These are phyloP conservation scores for Periophthalmus magnuspinnatus DNA, from an alignment of 2,797 vertebrate genomes.

Conservation along the genomic window DNA sequence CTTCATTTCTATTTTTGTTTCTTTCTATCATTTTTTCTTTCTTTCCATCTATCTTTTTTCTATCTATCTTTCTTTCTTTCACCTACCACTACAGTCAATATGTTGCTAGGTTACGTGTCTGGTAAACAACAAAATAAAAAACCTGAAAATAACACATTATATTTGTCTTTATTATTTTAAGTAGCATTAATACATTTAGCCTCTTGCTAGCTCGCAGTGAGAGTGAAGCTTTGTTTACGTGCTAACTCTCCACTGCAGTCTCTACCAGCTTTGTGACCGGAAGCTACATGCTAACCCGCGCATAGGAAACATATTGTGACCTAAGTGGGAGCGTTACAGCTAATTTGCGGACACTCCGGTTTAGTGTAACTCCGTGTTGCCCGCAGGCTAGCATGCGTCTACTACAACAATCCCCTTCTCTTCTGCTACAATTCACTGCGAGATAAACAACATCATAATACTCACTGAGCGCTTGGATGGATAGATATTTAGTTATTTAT, in stretches of 20 bases:
- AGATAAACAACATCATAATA: not conserved
- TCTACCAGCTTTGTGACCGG: not conserved
- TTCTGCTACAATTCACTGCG: not conserved
- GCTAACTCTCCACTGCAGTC: not conserved
- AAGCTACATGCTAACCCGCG: not conserved
- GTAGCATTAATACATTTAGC: not conserved
- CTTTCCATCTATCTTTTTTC: too few species aligned
- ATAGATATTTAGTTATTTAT: not conserved
- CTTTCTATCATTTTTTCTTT: too few species aligned
- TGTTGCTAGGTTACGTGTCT: too few species aligned
- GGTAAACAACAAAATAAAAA: too few species aligned
- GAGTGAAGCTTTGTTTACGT: conserved; percentile 6
- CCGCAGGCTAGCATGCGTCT: conserved; percentile 1
- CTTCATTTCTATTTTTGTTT: too few species aligned
- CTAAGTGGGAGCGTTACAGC: conserved; percentile 5
- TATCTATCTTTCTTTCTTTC: too few species aligned
- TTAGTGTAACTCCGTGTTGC: conserved; percentile 4
- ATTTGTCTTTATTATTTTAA: too few species aligned
- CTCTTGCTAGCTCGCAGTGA: not conserved
- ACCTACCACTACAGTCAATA: too few species aligned
- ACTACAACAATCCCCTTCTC: not conserved
- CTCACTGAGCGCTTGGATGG: not conserved
- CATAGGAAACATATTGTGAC: conserved; percentile 6
- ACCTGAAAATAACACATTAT: too few species aligned
- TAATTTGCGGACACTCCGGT: conserved; percentile 9